A percentile compares a stretch with the other conserved stretches of the same genome.
phyloP scores from a whole-genome alignment of 53 echinoderm and acorn worm genomes.

The Apostichopus leukothele region DNA sequence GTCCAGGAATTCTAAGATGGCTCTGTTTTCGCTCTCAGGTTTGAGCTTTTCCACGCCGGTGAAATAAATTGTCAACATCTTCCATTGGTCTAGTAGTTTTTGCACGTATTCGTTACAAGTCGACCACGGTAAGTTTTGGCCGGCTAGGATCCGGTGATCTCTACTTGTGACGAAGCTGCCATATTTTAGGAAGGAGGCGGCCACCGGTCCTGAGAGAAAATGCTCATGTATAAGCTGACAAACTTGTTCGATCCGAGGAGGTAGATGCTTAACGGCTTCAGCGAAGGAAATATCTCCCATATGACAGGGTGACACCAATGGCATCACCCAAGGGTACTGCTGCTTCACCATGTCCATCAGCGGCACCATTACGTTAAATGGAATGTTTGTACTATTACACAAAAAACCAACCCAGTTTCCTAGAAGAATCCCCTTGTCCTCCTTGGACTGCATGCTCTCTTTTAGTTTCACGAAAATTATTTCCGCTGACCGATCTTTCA shows the following conservation, averaged over 20 bases:
- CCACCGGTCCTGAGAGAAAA: constrained; percentile 20
- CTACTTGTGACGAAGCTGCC: background rate
- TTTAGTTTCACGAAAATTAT: background rate
- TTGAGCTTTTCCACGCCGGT: background rate
- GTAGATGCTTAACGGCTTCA: background rate
- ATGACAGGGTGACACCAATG: constrained; percentile 15
- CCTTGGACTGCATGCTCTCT: constrained; percentile 9
- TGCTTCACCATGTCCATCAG: constrained; percentile 11
- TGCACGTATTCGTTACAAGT: background rate
- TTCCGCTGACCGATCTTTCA: background rate
- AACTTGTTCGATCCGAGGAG: background rate
- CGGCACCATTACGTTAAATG: background rate
- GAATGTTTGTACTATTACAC: constrained; percentile 2
- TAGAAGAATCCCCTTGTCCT: background rate
- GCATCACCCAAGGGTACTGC: background rate
- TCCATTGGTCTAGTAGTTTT: constrained; percentile 14
- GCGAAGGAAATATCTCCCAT: background rate
- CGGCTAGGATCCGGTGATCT: background rate
- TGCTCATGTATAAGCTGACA: constrained; percentile 17
- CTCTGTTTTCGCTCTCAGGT: background rate
- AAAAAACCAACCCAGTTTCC: constrained; percentile 17
- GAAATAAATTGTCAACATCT: background rate
- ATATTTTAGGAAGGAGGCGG: background rate
- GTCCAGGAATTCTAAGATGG: background rate
- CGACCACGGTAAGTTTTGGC: background rate